Conservation (phyloP, 2,113 vertebrate genomes). For the Oenanthe oenanthe region DNA sequence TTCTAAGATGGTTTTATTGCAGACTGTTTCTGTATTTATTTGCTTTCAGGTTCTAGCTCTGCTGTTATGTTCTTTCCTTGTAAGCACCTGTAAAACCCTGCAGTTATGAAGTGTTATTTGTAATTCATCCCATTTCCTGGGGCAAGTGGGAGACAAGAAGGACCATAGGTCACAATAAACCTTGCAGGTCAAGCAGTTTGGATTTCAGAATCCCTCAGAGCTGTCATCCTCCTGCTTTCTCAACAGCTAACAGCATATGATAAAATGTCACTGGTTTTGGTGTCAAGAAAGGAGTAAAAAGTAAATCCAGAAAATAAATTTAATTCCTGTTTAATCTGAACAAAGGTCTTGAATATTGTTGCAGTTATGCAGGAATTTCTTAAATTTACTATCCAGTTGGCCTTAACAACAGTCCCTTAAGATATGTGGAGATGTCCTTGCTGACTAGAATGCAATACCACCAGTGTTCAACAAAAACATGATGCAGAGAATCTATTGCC, state of each 20-base stretch:
- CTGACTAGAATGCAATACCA: neutral
- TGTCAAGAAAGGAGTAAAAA: constrained; percentile 32
- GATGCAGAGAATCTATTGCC: neutral
- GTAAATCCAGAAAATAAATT: neutral
- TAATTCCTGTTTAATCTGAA: neutral
- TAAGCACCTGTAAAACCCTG: constrained; percentile 41
- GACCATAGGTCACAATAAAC: constrained; percentile 20
- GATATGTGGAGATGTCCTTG: neutral
- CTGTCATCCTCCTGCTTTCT: constrained; percentile 12
- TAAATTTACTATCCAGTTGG: neutral
- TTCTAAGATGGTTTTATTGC: constrained; percentile 32
- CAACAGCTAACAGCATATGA: neutral
- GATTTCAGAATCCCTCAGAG: constrained; percentile 17
- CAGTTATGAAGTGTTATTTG: constrained; percentile 46
- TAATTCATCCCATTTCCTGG: constrained; percentile 63
- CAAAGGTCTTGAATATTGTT: neutral
- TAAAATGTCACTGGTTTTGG: neutral
- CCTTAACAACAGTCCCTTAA: neutral
- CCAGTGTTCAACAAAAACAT: neutral
- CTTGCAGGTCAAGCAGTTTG: constrained; percentile 48
- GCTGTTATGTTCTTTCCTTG: constrained; percentile 59
- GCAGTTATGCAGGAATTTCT: neutral
- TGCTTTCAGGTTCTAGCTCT: constrained; percentile 52
- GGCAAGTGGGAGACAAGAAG: constrained; percentile 24
- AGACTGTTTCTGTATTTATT: constrained; percentile 60